A percentile compares a stretch with the other conserved stretches of the same genome.
phyloP scores from a whole-genome alignment of 2,888 invertebrate species.

The Thera britannica region DNA sequence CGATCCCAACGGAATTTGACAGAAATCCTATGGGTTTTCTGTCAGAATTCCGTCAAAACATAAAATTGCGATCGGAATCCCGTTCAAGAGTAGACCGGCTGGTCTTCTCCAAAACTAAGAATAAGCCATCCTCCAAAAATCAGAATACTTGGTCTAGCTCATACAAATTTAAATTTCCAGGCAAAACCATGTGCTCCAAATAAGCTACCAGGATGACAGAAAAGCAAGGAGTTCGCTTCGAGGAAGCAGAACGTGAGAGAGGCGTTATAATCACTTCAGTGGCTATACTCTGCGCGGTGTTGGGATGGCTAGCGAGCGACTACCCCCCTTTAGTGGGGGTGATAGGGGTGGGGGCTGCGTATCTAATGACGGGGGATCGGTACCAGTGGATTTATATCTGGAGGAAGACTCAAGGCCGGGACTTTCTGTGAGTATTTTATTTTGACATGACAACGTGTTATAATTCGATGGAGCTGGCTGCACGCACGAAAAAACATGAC shows the following conservation, averaged over 20 bases:
- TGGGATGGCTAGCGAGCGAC: constrained; percentile 61
- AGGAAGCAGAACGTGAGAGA: constrained; percentile 70
- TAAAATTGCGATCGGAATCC: too few species aligned
- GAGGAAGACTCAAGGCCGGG: constrained; percentile 72
- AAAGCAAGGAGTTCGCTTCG: constrained; percentile 72
- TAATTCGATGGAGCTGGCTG: too few species aligned
- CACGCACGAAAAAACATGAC: too few species aligned
- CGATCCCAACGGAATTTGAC: too few species aligned
- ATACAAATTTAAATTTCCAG: constrained; percentile 10
- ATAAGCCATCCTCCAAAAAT: too few species aligned
- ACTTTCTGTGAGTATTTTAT: constrained; percentile 63
- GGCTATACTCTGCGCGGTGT: constrained; percentile 48
- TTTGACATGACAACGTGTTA: too few species aligned
- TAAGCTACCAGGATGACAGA: constrained; percentile 73
- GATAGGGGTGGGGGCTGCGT: constrained; percentile 58
- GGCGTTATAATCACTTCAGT: constrained; percentile 59
- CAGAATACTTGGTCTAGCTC: too few species aligned
- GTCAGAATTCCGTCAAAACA: too few species aligned
- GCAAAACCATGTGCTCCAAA: constrained; percentile 48
- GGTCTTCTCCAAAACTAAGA: too few species aligned
- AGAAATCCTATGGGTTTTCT: too few species aligned
- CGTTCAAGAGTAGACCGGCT: too few species aligned
- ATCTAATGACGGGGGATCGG: constrained; percentile 73
- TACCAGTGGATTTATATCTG: constrained; percentile 81
- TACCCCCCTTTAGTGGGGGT: constrained; percentile 54